Evolutionary conservation across 2,113 vertebrate species (phyloP), one percentile per base, ranked within the genome.

Genomic region (Heterotilapia buettikoferi): DNA sequence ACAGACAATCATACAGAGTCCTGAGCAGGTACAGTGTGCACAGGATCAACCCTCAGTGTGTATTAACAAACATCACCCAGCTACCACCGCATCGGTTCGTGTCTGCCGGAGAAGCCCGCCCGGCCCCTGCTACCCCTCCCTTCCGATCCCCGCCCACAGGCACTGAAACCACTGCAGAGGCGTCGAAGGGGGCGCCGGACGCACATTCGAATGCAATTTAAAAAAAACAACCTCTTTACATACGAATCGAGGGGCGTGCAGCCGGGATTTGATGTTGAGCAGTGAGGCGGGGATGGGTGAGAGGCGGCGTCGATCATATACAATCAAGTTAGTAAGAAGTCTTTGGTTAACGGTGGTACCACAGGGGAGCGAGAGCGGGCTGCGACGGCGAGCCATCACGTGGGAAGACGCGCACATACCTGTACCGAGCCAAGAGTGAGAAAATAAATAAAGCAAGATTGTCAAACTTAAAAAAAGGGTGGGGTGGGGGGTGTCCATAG

Each of bases 31-130:
- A 96, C 94, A 92, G 96, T 89, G 91, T 95, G 97, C 97, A 97
- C 96, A 96, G 97, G 97, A 97, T 96, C 92, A 94, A 97, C 96
- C 96, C 96, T 97, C 95, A 97, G 97, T 95, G 94, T 95, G 97
- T 97, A 97, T 97, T 97, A 96, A 97, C 93, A 96, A 96, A 97
- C 97, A 96, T 96, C 96, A 97, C 97, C 97, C 97, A 97, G 96
- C 97, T 96, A 95, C 92, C 94, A 95, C 95, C 96, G 95, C 91
- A 92, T 93, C 78, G 86, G 96, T 96, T 95, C 84, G 87, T 87
- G 96, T 97, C 97, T 94, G 94, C 96, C 93, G 94, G 97, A 98
- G 97, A 96, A 96, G 97, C 97, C 97, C 96, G 92, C 94, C 96
- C 94, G 80, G 85, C 94, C 96, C 68, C 88, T 56, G 29, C 26